phyloP scores from a whole-genome alignment of 2,113 vertebrate genomes.

The Canis aureus region DNA sequence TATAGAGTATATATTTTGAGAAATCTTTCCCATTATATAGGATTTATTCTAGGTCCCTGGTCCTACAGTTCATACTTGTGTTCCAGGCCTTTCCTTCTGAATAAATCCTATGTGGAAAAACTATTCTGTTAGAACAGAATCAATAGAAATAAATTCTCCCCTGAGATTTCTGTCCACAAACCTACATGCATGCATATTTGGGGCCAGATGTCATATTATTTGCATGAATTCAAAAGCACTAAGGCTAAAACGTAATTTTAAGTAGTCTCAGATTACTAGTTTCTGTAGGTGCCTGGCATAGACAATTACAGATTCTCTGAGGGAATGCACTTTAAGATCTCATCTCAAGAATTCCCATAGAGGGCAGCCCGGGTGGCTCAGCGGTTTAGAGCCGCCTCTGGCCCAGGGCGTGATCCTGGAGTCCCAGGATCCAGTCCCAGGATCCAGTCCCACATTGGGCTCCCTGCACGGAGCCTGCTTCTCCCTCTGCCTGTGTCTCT shows the following conservation, averaged over 20 bases:
- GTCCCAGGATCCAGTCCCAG: too few species aligned
- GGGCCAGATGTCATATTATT: neutral
- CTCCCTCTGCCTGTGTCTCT: too few species aligned
- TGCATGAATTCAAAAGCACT: neutral
- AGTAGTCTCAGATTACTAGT: neutral
- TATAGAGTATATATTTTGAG: neutral
- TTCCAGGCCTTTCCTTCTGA: too few species aligned
- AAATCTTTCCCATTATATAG: neutral
- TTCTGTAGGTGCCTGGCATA: neutral
- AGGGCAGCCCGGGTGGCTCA: neutral
- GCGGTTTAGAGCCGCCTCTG: too few species aligned
- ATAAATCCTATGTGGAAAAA: too few species aligned
- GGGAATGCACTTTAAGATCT: neutral
- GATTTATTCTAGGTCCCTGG: too few species aligned
- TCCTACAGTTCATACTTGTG: too few species aligned
- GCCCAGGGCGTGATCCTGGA: too few species aligned
- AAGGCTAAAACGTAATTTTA: conserved; percentile 27
- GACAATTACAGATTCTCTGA: neutral
- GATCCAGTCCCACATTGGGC: too few species aligned
- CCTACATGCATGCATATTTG: neutral
- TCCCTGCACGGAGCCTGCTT: too few species aligned
- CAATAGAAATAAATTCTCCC: neutral
- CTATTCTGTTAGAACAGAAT: neutral
- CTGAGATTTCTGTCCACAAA: conserved; percentile 3
- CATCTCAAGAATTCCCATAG: neutral